A percentile compares a stretch with the other conserved stretches of the same genome.
phyloP scores from a whole-genome alignment of 2,888 invertebrate species.

The Phengaris alcon region DNA sequence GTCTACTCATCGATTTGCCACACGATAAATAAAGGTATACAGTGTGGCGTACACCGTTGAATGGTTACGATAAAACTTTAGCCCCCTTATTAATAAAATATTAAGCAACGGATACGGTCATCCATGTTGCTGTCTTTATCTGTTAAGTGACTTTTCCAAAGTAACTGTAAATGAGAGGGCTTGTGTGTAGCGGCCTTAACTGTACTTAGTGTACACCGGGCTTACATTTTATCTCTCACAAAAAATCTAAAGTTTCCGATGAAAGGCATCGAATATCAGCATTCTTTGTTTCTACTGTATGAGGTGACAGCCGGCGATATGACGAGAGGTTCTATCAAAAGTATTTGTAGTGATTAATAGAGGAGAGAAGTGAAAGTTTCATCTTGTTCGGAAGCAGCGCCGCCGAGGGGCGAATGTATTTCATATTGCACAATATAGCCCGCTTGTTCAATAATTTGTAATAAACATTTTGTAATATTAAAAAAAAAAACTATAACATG shows the following conservation, averaged over 20 bases:
- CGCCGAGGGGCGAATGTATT: constrained; percentile 1
- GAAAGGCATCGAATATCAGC: background rate
- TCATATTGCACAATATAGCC: constrained; percentile 23
- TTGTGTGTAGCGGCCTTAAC: too few species aligned
- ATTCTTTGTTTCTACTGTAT: constrained; percentile 15
- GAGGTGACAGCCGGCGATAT: constrained; percentile 3
- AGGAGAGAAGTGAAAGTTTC: constrained; percentile 56
- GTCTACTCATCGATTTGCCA: too few species aligned
- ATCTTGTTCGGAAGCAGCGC: constrained; percentile 26
- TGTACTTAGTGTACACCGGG: background rate
- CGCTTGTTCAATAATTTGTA: background rate
- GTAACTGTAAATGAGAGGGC: too few species aligned
- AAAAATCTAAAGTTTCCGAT: background rate
- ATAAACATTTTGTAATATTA: background rate
- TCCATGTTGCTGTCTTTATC: too few species aligned
- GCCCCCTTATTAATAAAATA: too few species aligned
- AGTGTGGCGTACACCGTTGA: too few species aligned
- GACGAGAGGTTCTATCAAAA: constrained; percentile 22
- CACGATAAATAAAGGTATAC: too few species aligned
- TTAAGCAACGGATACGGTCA: too few species aligned
- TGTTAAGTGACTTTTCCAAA: too few species aligned
- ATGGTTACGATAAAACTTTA: too few species aligned
- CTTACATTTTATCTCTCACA: background rate
- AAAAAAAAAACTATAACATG: too few species aligned
- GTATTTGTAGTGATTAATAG: constrained; percentile 63